A percentile compares a stretch with the other conserved stretches of the same genome.
Conservation (phyloP, 2,113 vertebrate species). For the Sialia sialis region DNA sequence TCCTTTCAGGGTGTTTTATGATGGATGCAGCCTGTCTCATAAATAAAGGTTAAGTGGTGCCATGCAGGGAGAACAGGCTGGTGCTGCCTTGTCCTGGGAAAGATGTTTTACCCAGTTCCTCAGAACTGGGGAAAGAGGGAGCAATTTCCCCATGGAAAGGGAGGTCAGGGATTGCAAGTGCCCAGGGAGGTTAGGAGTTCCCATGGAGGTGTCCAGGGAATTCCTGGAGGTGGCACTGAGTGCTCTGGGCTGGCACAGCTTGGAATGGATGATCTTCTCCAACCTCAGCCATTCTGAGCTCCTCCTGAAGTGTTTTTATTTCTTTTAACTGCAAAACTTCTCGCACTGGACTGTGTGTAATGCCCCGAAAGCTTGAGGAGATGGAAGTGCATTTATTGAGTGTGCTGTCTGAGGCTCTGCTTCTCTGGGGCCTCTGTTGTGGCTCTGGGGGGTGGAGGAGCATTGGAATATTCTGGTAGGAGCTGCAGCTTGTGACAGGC, state of each 20-base stretch:
- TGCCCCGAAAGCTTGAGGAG: background rate
- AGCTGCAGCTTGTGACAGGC: background rate
- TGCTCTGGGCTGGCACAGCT: background rate
- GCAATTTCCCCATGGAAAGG: accelerated
- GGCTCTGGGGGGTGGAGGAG: accelerated
- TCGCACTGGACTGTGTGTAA: too few species aligned
- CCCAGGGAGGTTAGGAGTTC: background rate
- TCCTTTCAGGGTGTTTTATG: background rate
- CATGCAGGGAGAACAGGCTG: background rate
- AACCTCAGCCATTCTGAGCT: background rate
- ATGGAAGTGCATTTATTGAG: accelerated
- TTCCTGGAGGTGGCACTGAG: background rate
- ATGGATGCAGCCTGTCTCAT: background rate
- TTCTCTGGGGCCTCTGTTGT: accelerated
- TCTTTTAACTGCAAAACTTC: background rate
- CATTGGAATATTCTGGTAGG: accelerated
- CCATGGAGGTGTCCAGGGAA: background rate
- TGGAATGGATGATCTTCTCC: accelerated
- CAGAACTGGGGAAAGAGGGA: background rate
- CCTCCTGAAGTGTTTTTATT: background rate
- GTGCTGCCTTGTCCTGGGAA: background rate
- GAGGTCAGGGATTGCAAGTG: background rate
- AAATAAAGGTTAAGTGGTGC: background rate
- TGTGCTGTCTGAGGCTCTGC: background rate
- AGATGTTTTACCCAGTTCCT: accelerated